These are phyloP conservation scores for Pangasius macronema DNA, from an alignment of 2,797 vertebrate genomes.

Conservation along the genomic window DNA sequence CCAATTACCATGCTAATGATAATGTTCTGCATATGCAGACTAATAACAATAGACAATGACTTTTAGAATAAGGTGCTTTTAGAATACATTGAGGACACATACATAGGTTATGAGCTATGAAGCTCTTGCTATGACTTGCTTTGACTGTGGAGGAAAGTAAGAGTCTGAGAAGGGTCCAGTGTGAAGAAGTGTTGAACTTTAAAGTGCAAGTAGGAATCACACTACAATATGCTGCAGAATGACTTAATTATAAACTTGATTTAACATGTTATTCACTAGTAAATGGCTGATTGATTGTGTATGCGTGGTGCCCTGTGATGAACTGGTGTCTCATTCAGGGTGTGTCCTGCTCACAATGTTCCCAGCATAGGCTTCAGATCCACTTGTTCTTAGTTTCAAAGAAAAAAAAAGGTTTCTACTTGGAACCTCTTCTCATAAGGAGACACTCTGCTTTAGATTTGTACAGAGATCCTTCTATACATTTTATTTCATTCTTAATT, in stretches of 20 bases:
- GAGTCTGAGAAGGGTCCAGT: neutral
- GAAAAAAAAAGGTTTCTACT: neutral
- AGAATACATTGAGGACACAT: neutral
- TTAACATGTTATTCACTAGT: neutral
- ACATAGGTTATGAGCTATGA: neutral
- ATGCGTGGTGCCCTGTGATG: neutral
- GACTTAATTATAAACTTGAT: neutral
- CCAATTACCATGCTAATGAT: slow-evolving; percentile 15
- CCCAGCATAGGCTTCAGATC: neutral
- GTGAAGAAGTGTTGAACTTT: neutral
- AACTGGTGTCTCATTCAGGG: neutral
- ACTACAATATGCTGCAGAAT: neutral
- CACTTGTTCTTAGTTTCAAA: neutral
- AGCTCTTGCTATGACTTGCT: neutral
- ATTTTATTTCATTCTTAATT: too few species aligned
- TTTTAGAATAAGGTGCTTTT: neutral
- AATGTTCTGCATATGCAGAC: neutral
- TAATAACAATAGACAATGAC: slow-evolving; percentile 1
- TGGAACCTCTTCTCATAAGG: neutral
- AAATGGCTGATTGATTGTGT: neutral
- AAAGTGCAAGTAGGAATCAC: neutral
- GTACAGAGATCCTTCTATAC: neutral
- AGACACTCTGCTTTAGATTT: neutral
- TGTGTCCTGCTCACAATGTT: neutral
- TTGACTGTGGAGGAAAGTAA: neutral